A percentile compares a stretch with the other conserved stretches of the same genome.
Conservation (phyloP, 2,888 invertebrate genomes). For the Phortica magna region DNA sequence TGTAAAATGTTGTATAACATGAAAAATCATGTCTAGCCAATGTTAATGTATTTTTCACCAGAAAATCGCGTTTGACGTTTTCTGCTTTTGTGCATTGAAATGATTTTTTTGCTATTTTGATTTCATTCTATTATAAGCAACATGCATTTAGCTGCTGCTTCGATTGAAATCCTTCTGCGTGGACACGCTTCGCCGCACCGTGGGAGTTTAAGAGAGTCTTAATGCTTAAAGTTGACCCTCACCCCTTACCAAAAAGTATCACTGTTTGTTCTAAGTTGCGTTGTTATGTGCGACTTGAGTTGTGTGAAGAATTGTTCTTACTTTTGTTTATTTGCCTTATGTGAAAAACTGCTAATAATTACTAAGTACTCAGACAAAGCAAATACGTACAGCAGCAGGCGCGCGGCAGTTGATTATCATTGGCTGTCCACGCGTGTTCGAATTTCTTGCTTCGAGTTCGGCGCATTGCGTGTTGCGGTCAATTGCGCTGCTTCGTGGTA, state of each 20-base stretch:
- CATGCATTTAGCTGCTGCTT: neutral
- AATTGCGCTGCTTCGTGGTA: neutral
- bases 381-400: neutral
- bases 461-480: neutral
- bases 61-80: neutral
- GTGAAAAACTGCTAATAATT: neutral
- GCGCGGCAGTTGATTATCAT: too few relatives aligned
- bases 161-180: neutral
- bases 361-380: neutral
- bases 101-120: neutral
- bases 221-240: neutral
- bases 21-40: constrained; percentile 31
- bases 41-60: constrained; percentile 1
- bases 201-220: neutral
- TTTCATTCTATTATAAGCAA: neutral
- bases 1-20: constrained; percentile 19
- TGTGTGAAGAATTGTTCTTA: neutral
- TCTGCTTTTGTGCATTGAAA: neutral
- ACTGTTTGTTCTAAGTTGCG: neutral
- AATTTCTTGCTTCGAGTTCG: too few relatives aligned
- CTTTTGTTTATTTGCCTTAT: neutral
- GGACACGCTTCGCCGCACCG: constrained; percentile 21
- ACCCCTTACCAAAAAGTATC: neutral
- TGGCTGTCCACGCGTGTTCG: too few relatives aligned
- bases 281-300: neutral